A percentile compares a stretch with the other conserved stretches of the same genome.
phyloP scores from a whole-genome alignment of 2,888 invertebrate genomes.

The Andricus curvator region DNA sequence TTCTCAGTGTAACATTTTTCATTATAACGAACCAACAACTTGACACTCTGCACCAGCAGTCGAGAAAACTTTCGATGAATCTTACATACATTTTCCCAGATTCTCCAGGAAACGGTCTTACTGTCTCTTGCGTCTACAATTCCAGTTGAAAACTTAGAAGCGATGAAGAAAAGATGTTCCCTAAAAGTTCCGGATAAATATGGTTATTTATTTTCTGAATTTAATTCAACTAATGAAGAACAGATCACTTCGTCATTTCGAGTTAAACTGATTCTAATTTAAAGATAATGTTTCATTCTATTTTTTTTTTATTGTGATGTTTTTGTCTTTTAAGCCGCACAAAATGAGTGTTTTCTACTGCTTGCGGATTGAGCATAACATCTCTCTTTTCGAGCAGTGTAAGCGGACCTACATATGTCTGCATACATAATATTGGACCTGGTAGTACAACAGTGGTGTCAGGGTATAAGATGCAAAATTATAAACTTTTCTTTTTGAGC shows the following conservation, averaged over 20 bases:
- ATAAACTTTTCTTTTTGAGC: too few relatives aligned
- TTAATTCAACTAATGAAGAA: not conserved
- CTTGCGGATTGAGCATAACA: too few relatives aligned
- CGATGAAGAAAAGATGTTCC: not conserved
- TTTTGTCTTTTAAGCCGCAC: too few relatives aligned
- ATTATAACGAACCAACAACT: constrained; percentile 40
- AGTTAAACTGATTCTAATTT: too few relatives aligned
- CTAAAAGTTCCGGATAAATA: not conserved
- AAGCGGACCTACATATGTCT: too few relatives aligned
- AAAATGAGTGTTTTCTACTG: too few relatives aligned
- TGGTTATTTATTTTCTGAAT: not conserved
- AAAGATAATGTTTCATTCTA: not conserved
- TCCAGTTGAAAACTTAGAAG: not conserved
- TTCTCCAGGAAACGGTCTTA: not conserved
- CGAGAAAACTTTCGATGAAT: constrained; percentile 33
- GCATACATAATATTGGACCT: too few relatives aligned
- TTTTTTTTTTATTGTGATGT: not conserved
- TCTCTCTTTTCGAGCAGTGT: too few relatives aligned
- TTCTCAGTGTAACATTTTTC: constrained; percentile 47
- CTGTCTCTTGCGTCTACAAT: constrained; percentile 18
- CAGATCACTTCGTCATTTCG: not conserved
- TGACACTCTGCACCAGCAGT: not conserved
- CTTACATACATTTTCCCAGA: not conserved
- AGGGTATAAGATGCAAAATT: too few relatives aligned
- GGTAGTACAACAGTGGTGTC: too few relatives aligned